Evolutionary conservation across 2,113 vertebrate genomes (phyloP), one percentile per base, ranked within the genome.

Genomic region (Embiotoca jacksoni): DNA sequence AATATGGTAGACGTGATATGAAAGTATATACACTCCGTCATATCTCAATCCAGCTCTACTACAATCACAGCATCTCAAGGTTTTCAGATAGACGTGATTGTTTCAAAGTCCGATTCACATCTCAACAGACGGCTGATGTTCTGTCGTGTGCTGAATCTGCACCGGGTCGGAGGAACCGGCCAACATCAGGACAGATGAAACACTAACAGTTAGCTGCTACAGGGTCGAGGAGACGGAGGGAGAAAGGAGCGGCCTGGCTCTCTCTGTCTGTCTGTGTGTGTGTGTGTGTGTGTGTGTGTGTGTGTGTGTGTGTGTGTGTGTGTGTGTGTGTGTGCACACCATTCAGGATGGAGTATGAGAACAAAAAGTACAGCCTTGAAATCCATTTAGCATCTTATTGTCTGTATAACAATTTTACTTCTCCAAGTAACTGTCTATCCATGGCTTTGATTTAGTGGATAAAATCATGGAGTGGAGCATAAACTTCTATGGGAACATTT

Each of bases 301-400:
- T 23, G 23, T 23, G 23, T 23, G 23, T 23, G 23, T 23, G 23
- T 23, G 23, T 23, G 23, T 23, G 23, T 23, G 23, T 23, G 23
- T 1, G 23, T 73, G 46, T 63, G 41, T 47, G 47, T 1, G 84
- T 83, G 77, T 75, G 84, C 5, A 66, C 77, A 78, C 36, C 9
- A 78, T 65, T 58, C 72, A 44, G 39, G 52, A 70, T 66, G 9
- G 30, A 81, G 62, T 66, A 55, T 3, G 23, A 72, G 54, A 86
- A 78, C 64, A 77, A 84, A 80, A 73, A 69, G 62, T 37, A 79
- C 54, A 72, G 57, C 39, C 59, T 72, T 62, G 53, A 80, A 84
- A 75, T 63, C 7, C 1, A 64, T 81, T 81, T 81, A 63, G 50
- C 30, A 61, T 16, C 30, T 67, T 66, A 23, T 59, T 63, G 33